Evolutionary conservation across 2,797 vertebrate species (phyloP), one percentile per base, ranked within the genome.

Genomic region (Hippoglossus hippoglossus): DNA sequence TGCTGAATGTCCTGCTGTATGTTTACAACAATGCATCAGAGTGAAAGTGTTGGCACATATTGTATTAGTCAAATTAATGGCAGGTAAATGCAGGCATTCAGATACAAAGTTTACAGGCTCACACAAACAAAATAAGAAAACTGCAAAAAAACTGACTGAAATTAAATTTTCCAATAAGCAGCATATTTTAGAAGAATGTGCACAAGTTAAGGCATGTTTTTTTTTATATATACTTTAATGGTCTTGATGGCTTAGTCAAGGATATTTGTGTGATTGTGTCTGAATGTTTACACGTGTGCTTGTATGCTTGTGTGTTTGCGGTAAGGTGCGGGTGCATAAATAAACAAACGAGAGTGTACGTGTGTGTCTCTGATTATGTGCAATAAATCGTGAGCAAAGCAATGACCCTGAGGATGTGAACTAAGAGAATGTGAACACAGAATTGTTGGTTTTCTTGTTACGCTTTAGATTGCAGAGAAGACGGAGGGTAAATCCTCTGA

Each of bases 1-100:
- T 93, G 91, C 92, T 92, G 90, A 91, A 83, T 87, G 89, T 90
- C 73, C 73, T 73, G 79, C 85, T 89, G 84, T 92, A 84, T 92
- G 91, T 92, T 91, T 92, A 92, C 92, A 93, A 92, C 63, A 76
- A 82, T 68, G 66, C 74, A 72, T 84, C 62, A 57, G 56, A 82
- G 61, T 41, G 64, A 82, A 71, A 67, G 53, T 51, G 19, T 84
- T 87, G 82, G 80, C 82, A 87, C 50, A 74, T 66, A 76, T 58
- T 74, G 49, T 74, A 55, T 57, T 52, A 39, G 31, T 77, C 62
- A 77, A 81, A 76, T 70, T 54, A 77, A 63, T 22, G 19, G 49
- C 51, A 15, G 66, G 62, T 79, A 58, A 88, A 76, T 79, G 72
- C 76, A 84, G 90, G 62, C 55, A 68, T 87, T 82, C 73, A 87